Conservation (phyloP, 2,797 vertebrate species). For the Pogoniulus pusillus region DNA sequence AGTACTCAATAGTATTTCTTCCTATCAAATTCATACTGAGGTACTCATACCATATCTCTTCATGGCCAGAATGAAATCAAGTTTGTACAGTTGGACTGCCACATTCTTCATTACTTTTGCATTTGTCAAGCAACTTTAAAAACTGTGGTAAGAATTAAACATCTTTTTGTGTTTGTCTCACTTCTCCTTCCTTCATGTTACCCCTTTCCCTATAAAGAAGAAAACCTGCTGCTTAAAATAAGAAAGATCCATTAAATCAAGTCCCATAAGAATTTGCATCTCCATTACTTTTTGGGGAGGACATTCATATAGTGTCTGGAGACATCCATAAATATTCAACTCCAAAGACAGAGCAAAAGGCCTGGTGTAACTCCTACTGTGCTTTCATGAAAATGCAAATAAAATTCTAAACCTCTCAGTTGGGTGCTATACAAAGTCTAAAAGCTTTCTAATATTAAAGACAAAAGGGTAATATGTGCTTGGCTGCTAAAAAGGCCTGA, state of each 20-base stretch:
- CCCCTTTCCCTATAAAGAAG: background rate
- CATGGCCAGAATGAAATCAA: background rate
- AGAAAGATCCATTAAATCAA: background rate
- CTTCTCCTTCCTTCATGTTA: background rate
- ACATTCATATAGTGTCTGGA: background rate
- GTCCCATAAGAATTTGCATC: background rate
- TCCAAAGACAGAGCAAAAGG: background rate
- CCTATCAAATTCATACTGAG: background rate
- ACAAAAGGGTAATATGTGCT: conserved; percentile 44
- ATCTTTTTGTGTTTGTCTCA: background rate
- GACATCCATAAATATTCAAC: background rate
- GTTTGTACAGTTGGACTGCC: background rate
- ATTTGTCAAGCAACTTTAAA: background rate
- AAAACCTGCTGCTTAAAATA: background rate
- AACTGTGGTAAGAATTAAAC: conserved; percentile 10
- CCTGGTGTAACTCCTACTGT: conserved; percentile 38
- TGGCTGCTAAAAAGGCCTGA: conserved; percentile 46
- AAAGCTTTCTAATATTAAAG: conserved; percentile 48
- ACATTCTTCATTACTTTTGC: background rate
- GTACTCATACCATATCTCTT: background rate
- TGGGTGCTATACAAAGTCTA: conserved; percentile 34
- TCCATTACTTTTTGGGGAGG: background rate
- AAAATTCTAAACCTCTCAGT: conserved; percentile 53
- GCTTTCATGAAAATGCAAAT: conserved; percentile 55
- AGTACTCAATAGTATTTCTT: background rate